Evolutionary conservation across 2,113 vertebrate species (phyloP).

Genomic region (Aspiorhynchus laticeps): DNA sequence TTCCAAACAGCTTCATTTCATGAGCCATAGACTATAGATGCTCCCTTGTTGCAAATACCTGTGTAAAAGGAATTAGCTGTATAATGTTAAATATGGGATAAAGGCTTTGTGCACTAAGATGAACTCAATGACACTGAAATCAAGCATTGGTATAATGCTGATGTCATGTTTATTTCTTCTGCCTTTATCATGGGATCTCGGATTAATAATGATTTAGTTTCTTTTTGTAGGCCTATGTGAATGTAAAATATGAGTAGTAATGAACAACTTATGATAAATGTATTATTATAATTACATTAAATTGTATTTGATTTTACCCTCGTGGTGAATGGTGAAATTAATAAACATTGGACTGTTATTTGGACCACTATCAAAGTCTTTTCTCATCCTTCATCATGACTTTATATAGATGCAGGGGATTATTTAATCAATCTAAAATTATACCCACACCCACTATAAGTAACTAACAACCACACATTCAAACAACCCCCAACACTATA

Average conservation of each 20-base stretch:
- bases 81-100: neutral
- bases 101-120: neutral
- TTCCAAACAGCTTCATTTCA: neutral
- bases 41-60: neutral
- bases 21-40: neutral
- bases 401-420: neutral
- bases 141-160: neutral
- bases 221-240: neutral
- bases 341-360: slow-evolving; percentile 5
- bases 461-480: no score
- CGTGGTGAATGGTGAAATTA: neutral
- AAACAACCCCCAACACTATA: no score
- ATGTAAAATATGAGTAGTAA: neutral
- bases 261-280: neutral
- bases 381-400: neutral
- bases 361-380: neutral
- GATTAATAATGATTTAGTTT: slow-evolving; percentile 8
- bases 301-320: neutral
- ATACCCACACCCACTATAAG: no score
- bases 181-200: slow-evolving; percentile 24
- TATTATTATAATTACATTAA: neutral
- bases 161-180: slow-evolving; percentile 20
- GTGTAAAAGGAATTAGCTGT: neutral
- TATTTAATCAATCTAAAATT: no score
- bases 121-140: neutral